Evolutionary conservation across 1,140 invertebrate genomes (phyloP).

Genomic region (Holotrichia oblita): DNA sequence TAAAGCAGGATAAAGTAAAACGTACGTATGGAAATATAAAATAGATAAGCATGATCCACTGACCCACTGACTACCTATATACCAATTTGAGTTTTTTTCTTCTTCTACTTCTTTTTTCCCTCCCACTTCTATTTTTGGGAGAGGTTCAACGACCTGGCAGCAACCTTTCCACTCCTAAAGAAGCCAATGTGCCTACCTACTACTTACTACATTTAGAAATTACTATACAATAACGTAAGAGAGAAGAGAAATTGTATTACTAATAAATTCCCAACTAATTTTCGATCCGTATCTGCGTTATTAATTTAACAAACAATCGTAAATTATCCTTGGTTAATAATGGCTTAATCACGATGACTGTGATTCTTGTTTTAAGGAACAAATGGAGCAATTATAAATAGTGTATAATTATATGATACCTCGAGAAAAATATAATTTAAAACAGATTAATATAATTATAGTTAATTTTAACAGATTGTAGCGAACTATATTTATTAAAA

Average conservation of each 20-base stretch:
- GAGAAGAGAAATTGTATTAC: slow-evolving; percentile 39
- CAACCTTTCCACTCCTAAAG: slow-evolving; percentile 44
- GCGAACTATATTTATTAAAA: too few species aligned
- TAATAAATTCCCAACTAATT: slow-evolving; percentile 24
- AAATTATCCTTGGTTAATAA: slow-evolving; percentile 46
- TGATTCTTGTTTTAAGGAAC: slow-evolving; percentile 31
- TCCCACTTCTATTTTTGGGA: slow-evolving; percentile 53
- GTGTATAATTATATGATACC: background rate
- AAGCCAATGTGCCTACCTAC: background rate
- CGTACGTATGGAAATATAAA: slow-evolving; percentile 47
- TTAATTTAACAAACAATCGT: slow-evolving; percentile 38
- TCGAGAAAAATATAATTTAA: too few species aligned
- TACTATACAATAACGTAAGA: slow-evolving; percentile 19
- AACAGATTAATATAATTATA: too few species aligned
- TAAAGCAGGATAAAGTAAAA: slow-evolving; percentile 38
- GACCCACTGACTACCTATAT: slow-evolving; percentile 54
- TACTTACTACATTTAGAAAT: slow-evolving; percentile 28
- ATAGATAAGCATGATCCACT: slow-evolving; percentile 54
- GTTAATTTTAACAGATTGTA: too few species aligned
- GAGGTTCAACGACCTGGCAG: slow-evolving; percentile 43
- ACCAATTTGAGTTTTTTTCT: slow-evolving; percentile 52
- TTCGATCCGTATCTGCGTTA: slow-evolving; percentile 19
- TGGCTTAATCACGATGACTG: slow-evolving; percentile 40
- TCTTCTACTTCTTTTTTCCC: slow-evolving; percentile 32
- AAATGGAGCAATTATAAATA: background rate